Evolutionary conservation across 2,113 vertebrate genomes (phyloP), one percentile per base, ranked within the genome.

Genomic region (Fulica atra): DNA sequence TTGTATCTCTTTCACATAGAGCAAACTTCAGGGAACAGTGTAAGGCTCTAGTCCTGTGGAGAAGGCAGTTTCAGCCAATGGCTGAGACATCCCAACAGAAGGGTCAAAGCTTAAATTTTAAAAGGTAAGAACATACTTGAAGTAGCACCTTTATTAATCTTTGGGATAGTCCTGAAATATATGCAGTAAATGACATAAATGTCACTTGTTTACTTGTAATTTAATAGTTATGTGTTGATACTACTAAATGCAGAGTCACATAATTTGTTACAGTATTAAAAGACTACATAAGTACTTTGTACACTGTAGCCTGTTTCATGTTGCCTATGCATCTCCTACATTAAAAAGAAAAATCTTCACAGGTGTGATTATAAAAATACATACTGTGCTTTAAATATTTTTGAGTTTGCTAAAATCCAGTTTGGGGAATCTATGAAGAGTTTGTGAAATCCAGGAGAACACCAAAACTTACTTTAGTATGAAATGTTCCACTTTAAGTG

Each of bases 61-160:
- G 36, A 54, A 0, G 1, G 46, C 3, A 11, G 50, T 13, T 56
- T 29, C 23, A 26, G 10, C 25, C 77, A 26, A 7, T 3, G 33
- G 21, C 33, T 16, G 23, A 26, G 28, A 46, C n/a, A 66, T 4
- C 17, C 6, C 12, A 40, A 19, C 19, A 19, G 36, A 73, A 81
- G 23, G 11, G 59, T 33, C n/a, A 44, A 69, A 64, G 31, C 7
- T 20, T 20, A 4, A 46, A 50, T 36, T 59, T 81, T 84, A 40
- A 74, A 64, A 91, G 77, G 61, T 85, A 29, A 89, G 56, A 81
- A 35, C 9, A 25, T 14, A 36, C 5, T 57, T 46, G 29, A 72
- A 8, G 18, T 33, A 40, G 5, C 8, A 6, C 8, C 14, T 40
- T 33, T 13, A 29, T 7, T 48, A 42, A 66, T 35, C 44, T 72